Conservation (phyloP, 2,797 vertebrate genomes). For the Acanthis flammea region DNA sequence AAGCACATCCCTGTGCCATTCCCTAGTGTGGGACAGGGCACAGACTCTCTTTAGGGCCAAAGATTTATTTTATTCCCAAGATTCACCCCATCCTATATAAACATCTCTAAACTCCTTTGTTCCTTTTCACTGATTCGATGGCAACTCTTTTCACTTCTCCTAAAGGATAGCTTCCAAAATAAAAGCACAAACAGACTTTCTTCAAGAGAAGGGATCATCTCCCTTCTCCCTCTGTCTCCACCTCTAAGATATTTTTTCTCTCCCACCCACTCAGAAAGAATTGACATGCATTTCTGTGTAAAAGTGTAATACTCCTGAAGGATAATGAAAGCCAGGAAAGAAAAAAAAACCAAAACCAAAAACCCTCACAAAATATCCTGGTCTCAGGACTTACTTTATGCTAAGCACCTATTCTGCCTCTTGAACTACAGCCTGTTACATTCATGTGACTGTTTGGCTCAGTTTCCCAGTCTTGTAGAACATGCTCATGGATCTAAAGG, state of each 20-base stretch:
- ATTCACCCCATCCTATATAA: background rate
- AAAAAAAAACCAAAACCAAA: background rate
- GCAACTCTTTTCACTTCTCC: background rate
- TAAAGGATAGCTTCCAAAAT: background rate
- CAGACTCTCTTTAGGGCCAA: background rate
- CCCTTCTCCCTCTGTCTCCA: background rate
- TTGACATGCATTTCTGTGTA: background rate
- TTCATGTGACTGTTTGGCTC: background rate
- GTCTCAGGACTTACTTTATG: background rate
- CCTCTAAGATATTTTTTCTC: background rate
- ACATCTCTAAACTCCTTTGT: background rate
- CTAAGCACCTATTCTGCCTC: background rate
- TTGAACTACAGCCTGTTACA: background rate
- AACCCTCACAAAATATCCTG: background rate
- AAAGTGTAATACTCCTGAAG: background rate
- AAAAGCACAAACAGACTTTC: background rate
- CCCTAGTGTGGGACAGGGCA: rapidly evolving
- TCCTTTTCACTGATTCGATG: background rate
- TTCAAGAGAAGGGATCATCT: background rate
- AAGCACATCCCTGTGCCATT: background rate
- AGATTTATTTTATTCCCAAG: background rate
- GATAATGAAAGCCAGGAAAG: background rate
- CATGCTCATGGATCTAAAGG: background rate
- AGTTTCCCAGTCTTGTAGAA: background rate
- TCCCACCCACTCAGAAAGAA: background rate